These are phyloP conservation scores for Creontiades dilutus DNA, from an alignment of 2,888 invertebrate genomes.

Conservation along the genomic window DNA sequence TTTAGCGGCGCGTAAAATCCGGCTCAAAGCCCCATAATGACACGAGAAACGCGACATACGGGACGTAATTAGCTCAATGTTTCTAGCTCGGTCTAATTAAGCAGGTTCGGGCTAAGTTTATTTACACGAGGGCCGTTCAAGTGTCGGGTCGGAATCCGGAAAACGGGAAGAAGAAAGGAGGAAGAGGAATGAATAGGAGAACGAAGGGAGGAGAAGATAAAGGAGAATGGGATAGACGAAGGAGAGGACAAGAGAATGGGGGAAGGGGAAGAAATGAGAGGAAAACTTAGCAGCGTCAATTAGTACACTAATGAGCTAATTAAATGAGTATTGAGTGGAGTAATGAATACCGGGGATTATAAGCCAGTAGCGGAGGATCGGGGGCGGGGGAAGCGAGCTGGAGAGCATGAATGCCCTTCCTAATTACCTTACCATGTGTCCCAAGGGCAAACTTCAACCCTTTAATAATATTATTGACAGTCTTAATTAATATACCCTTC, in stretches of 20 bases:
- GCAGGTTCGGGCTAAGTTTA: slow-evolving; percentile 37
- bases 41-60: background rate
- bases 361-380: slow-evolving; percentile 51
- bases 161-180: slow-evolving; percentile 30
- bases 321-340: slow-evolving; percentile 80
- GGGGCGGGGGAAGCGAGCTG: slow-evolving; percentile 46
- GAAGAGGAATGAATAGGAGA: slow-evolving; percentile 39
- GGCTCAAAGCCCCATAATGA: slow-evolving; percentile 44
- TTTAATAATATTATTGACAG: slow-evolving; percentile 73
- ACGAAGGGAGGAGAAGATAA: slow-evolving; percentile 10
- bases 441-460: slow-evolving; percentile 73
- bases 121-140: slow-evolving; percentile 51
- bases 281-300: slow-evolving; percentile 79
- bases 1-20: slow-evolving; percentile 49
- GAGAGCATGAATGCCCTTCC: slow-evolving; percentile 70
- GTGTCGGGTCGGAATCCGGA: background rate
- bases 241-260: slow-evolving; percentile 49
- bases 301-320: slow-evolving; percentile 81
- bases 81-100: slow-evolving; percentile 32
- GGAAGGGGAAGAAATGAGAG: slow-evolving; percentile 61
- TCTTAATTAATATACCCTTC: slow-evolving; percentile 72
- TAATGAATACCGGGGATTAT: slow-evolving; percentile 78
- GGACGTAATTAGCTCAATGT: slow-evolving; percentile 40
- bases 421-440: slow-evolving; percentile 72
- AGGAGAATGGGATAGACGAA: slow-evolving; percentile 23